Conservation (phyloP, 2,888 invertebrate species). For the Eupeodes latifasciatus region DNA sequence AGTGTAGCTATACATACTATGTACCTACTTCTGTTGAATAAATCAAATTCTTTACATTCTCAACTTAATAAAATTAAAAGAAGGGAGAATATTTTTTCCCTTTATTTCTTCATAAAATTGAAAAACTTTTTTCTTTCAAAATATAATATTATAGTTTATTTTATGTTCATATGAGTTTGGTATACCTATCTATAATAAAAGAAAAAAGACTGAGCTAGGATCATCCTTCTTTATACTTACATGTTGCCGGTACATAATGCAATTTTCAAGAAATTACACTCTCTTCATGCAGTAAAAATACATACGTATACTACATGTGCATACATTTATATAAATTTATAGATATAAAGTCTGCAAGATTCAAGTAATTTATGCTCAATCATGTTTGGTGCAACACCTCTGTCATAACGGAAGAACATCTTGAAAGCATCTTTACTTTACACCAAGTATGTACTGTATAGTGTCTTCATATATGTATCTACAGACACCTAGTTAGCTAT, state of each 20-base stretch:
- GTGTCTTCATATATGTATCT: neutral
- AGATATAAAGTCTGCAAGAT: conserved; percentile 37
- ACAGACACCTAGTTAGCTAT: conserved; percentile 7
- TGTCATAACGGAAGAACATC: conserved; percentile 54
- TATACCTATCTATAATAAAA: neutral
- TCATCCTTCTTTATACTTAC: neutral
- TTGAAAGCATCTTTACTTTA: conserved; percentile 24
- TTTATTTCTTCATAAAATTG: neutral
- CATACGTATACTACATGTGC: neutral
- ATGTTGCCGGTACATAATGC: conserved; percentile 20
- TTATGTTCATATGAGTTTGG: neutral
- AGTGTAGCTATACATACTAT: no score
- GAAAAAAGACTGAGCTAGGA: neutral
- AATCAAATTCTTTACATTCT: no score
- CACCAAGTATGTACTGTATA: neutral
- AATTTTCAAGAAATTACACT: conserved; percentile 32
- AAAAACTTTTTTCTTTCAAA: neutral
- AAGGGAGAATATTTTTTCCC: no score
- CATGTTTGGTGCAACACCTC: conserved; percentile 69
- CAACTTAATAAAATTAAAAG: no score
- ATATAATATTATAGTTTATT: neutral
- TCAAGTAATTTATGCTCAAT: conserved; percentile 66
- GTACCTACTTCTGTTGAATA: no score
- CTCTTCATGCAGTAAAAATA: neutral
- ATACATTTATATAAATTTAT: neutral